Evolutionary conservation across 2,113 vertebrate species (phyloP).

Genomic region (Maccullochella peelii): DNA sequence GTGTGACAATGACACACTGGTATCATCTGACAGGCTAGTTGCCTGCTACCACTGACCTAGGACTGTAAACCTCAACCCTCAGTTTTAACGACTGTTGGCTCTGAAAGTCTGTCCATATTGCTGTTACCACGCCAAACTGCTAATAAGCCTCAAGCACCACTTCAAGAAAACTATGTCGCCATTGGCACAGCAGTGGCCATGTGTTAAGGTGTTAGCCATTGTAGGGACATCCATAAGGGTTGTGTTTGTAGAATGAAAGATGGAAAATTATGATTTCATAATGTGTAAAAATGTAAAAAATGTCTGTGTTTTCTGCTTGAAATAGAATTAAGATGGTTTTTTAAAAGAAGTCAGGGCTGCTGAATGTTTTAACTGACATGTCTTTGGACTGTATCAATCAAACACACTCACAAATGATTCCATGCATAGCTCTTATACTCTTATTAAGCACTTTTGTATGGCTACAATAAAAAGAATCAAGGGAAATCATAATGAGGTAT

Average conservation of each 20-base stretch:
- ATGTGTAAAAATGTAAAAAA: background rate
- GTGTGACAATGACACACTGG: conserved; percentile 35
- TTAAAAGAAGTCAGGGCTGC: background rate
- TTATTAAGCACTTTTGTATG: conserved; percentile 9
- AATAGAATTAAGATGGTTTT: background rate
- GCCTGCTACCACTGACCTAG: conserved; percentile 63
- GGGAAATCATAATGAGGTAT: conserved; percentile 43
- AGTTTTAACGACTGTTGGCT: conserved; percentile 57
- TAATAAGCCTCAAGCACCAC: conserved; percentile 63
- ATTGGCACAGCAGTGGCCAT: conserved; percentile 22
- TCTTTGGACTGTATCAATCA: conserved; percentile 21
- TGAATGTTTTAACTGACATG: conserved; percentile 13
- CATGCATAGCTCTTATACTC: conserved; percentile 1
- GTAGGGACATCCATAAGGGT: conserved; percentile 3
- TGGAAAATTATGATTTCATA: conserved; percentile 8
- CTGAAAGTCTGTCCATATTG: conserved; percentile 54
- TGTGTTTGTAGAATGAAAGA: background rate
- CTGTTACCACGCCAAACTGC: conserved; percentile 61
- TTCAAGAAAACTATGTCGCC: conserved; percentile 47
- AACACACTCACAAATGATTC: background rate
- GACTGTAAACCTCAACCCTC: conserved; percentile 54
- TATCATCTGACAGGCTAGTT: conserved; percentile 51
- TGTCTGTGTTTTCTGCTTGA: background rate
- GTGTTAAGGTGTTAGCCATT: conserved; percentile 23
- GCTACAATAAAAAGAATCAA: conserved; percentile 5